phyloP scores from a whole-genome alignment of 2,113 vertebrate species.

The Callaeas wilsoni region DNA sequence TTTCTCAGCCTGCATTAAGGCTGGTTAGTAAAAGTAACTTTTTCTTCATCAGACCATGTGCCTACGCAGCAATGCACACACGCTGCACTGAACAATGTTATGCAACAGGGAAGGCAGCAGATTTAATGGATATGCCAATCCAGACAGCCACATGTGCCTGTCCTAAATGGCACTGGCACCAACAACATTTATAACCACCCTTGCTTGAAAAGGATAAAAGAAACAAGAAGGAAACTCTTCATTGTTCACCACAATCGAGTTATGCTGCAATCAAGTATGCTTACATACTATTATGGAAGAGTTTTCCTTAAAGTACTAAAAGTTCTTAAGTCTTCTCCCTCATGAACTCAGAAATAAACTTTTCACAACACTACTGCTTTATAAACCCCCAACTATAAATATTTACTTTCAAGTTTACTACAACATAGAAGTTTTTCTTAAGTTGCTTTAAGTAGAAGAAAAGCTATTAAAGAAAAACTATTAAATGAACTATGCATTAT shows the following conservation, averaged over 20 bases:
- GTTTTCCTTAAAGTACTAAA: neutral
- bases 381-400: neutral
- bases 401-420: neutral
- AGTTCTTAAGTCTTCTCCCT: neutral
- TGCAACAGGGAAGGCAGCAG: neutral
- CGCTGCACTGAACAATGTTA: fast-evolving
- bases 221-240: neutral
- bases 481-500: neutral
- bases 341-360: neutral
- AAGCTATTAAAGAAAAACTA: neutral
- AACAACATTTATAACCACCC: neutral
- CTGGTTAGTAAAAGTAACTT: neutral
- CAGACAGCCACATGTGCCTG: neutral
- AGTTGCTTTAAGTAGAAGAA: neutral
- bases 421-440: neutral
- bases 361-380: neutral
- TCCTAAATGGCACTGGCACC: neutral
- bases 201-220: neutral
- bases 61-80: neutral
- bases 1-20: neutral
- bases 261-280: neutral
- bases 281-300: neutral
- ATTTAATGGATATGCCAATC: neutral
- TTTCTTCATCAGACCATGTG: neutral
- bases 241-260: neutral